A percentile compares a stretch with the other conserved stretches of the same genome.
These are phyloP conservation scores for Anguilla rostrata DNA, from an alignment of 2,113 vertebrate species.

Conservation along the genomic window DNA sequence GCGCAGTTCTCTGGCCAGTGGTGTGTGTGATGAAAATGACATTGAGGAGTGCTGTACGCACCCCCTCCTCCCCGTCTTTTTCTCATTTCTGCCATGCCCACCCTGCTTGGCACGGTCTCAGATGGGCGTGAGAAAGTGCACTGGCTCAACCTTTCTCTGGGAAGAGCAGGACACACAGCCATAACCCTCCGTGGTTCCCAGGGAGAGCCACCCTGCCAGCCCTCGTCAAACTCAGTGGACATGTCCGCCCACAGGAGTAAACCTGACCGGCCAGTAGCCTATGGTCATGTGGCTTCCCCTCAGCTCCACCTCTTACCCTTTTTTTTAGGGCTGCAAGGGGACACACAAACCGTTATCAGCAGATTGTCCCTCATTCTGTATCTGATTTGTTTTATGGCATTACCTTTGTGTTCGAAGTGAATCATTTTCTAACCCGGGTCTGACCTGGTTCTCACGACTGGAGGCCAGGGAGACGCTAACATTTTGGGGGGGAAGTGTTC, in stretches of 20 bases:
- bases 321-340: too few species aligned
- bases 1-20: neutral
- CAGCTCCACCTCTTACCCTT: too few species aligned
- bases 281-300: too few species aligned
- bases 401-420: neutral
- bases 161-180: neutral
- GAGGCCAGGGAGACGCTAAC: neutral
- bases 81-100: neutral
- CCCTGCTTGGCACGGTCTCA: neutral
- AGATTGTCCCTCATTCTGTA: too few species aligned
- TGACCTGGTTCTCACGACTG: neutral
- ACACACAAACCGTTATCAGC: too few species aligned
- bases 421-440: neutral
- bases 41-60: neutral
- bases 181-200: slow-evolving; percentile 10
- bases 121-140: slow-evolving; percentile 1
- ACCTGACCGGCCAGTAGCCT: too few species aligned
- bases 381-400: neutral
- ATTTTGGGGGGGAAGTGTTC: neutral
- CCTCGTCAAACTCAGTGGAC: neutral
- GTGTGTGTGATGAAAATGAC: neutral
- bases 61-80: neutral
- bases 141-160: neutral
- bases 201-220: neutral
- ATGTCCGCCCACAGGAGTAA: too few species aligned